Evolutionary conservation across 2,113 vertebrate genomes (phyloP), one percentile per base, ranked within the genome.

Genomic region (Parus major): DNA sequence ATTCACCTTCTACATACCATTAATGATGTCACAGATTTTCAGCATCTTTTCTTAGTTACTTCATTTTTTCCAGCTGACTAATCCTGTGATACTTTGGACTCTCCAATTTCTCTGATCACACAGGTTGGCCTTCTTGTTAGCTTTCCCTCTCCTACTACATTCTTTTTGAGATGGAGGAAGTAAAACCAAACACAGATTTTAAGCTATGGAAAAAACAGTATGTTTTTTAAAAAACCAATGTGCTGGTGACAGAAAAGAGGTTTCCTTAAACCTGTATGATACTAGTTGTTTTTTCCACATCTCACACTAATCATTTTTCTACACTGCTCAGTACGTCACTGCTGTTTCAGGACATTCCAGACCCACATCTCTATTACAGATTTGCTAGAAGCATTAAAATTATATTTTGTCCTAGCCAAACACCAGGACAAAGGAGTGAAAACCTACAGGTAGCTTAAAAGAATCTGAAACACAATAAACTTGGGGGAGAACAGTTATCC

Each of bases 321-420:
- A 60, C 0, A 8, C 24, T 1, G 0, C 53, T 27, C 29, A 60
- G 49, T 33, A 29, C 0, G 0, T 56, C 53, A 57, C 31, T 69
- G 64, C 31, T 73, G 27, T 1, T 88, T 57, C 46, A 90, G 50
- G 36, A 82, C 31, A 72, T 28, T 82, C 24, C 29, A 56, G 49
- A 28, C 85, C 33, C 23, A 50, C 0, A 2, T 52, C 29, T 71
- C 79, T 52, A 7, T 7, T 31, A 65, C 6, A 61, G 11, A 72
- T 53, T 65, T 76, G 49, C 31, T 56, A 57, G 9, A 82, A 83
- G 53, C 76, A 89, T 56, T 69, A 72, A 36, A 91, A 53, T 19
- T 57, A 0, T 29, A 68, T 31, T 75, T 42, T 42, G 42, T 42
- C 42, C 15, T 35, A 90, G 66, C 7, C 36, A 82, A 80, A n/a